phyloP scores from a whole-genome alignment of 2,797 vertebrate genomes.

The Tokudaia tokunoshimensis region DNA sequence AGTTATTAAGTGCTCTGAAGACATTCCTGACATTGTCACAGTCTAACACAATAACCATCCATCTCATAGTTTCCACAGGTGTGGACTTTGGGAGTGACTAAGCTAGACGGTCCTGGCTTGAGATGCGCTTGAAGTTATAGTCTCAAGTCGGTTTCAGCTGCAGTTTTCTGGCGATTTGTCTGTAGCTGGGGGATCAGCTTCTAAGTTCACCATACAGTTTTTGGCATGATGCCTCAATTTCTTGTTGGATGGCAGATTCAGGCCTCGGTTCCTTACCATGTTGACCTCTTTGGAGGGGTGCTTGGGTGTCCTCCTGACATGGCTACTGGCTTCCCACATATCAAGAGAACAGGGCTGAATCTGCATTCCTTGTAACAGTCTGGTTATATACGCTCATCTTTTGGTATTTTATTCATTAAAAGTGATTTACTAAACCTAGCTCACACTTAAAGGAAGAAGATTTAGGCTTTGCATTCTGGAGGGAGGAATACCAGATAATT shows the following conservation, averaged over 20 bases:
- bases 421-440: background rate
- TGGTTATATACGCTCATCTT: background rate
- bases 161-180: background rate
- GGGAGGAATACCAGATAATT: background rate
- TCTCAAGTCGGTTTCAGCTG: too few species aligned
- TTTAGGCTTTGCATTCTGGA: background rate
- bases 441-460: background rate
- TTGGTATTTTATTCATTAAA: background rate
- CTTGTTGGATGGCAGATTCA: background rate
- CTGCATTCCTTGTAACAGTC: background rate
- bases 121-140: background rate
- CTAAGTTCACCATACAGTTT: accelerated
- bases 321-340: background rate
- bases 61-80: background rate
- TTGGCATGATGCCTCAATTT: background rate
- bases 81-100: background rate
- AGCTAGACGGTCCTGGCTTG: background rate
- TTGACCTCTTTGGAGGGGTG: background rate
- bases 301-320: background rate
- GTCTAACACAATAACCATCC: background rate
- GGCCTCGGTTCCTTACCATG: background rate
- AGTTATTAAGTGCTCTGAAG: constrained; percentile 18
- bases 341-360: background rate
- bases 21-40: background rate
- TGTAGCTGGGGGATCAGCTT: background rate